Evolutionary conservation across 1,140 invertebrate genomes (phyloP), one percentile per base, ranked within the genome.

Genomic region (Linepithema humile): DNA sequence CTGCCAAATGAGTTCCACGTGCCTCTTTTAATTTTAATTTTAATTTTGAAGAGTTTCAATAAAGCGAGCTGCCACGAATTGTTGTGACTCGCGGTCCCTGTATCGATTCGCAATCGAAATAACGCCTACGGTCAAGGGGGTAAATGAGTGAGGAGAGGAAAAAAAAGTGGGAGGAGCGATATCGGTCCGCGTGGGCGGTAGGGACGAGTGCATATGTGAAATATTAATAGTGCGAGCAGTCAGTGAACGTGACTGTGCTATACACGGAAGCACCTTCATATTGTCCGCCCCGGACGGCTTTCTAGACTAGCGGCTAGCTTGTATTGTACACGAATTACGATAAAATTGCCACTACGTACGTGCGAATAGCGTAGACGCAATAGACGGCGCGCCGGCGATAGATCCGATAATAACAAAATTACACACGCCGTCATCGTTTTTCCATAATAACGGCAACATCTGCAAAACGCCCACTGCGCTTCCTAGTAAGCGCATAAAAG

Each of bases 41-140:
- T 67, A 67, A 78, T 40, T 29, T 40, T 0, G 32, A 78, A 78
- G 23, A 9, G 53, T 78, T 65, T 80, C 35, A 15, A 55, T 29
- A 17, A 69, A 69, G 17, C 59, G 40, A 67, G 20, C n/a, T n/a
- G n/a, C n/a, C 29, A 23, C 50, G 15, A 15, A 12, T 57, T 35
- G 57, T 86, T 9, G 7, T 55, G 55, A 77, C 55, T 70, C 59
- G 48, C 60, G 45, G 69, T 72, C 35, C 20, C 23, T 32, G 57
- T 90, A 90, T 88, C 65, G 88, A 90, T 90, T 86, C 69, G 82
- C 55, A 88, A 90, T 90, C 78, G 62, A 84, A 89, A 89, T 89
- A 85, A 90, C 75, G 40, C 62, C 60, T 65, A 57, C 59, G 48
- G 70, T 70, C 72, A 75, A 64, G 48, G 73, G 87, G 82, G 85